Conservation (phyloP, 2,797 vertebrate genomes). For the Poeciliopsis infans region DNA sequence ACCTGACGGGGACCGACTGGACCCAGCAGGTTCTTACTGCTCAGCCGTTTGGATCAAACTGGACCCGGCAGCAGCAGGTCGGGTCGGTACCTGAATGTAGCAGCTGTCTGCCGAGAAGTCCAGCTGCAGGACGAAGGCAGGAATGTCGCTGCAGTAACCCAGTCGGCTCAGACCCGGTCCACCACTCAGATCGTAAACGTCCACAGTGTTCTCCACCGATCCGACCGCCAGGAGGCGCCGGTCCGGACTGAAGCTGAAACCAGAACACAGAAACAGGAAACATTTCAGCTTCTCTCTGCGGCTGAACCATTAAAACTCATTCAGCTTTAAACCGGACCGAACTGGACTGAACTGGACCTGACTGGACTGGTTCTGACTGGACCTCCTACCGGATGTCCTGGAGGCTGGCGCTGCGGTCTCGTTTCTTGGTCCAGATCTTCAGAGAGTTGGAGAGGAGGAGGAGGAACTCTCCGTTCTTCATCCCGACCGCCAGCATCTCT, state of each 20-base stretch:
- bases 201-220: conserved; percentile 90
- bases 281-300: not conserved
- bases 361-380: no score
- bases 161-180: conserved; percentile 91
- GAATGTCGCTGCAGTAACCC: conserved; percentile 93
- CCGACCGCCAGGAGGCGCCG: conserved; percentile 89
- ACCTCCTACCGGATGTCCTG: conserved; percentile 89
- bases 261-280: not conserved
- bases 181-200: conserved; percentile 87
- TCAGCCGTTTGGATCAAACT: not conserved
- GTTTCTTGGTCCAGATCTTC: conserved; percentile 94
- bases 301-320: not conserved
- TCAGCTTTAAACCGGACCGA: not conserved
- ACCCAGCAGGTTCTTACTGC: not conserved
- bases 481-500: conserved; percentile 94
- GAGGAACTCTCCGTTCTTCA: conserved; percentile 96
- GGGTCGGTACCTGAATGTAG: conserved; percentile 85
- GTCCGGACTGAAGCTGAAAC: conserved; percentile 90
- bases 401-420: conserved; percentile 91
- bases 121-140: conserved; percentile 92
- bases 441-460: conserved; percentile 90
- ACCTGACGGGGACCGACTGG: no score
- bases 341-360: no score
- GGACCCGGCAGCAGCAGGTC: not conserved
- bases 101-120: conserved; percentile 94